Percentiles rank a stretch among this genome's conserved stretches.
Evolutionary conservation across 2,888 invertebrate genomes (phyloP).

Genomic region (Pecten maximus): DNA sequence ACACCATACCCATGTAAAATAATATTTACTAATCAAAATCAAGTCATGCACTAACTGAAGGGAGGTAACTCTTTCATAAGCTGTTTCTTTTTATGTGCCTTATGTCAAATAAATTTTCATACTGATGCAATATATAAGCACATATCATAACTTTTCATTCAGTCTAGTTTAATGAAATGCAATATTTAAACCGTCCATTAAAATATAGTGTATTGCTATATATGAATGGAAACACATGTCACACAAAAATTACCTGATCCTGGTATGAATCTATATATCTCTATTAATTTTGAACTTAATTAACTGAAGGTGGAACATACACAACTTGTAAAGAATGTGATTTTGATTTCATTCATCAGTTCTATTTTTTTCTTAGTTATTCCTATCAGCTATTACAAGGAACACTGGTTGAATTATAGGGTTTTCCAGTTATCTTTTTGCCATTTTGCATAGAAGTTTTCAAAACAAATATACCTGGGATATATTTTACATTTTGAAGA

Average conservation of each 20-base stretch:
- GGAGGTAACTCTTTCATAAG: conserved; percentile 7
- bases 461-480: too few species aligned
- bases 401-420: too few species aligned
- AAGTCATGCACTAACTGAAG: neutral
- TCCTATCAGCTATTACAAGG: too few species aligned
- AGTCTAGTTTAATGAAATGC: neutral
- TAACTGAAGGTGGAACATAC: too few species aligned
- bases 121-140: conserved; percentile 2
- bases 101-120: neutral
- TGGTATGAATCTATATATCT: too few species aligned
- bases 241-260: neutral
- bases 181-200: neutral
- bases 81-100: neutral
- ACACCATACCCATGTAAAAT: neutral
- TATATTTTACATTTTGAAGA: too few species aligned
- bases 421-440: too few species aligned
- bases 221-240: neutral
- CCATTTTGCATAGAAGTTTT: too few species aligned
- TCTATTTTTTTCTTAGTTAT: too few species aligned
- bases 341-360: too few species aligned
- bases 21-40: neutral
- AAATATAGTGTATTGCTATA: neutral
- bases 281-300: too few species aligned
- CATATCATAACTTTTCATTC: conserved; percentile 21
- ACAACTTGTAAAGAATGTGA: too few species aligned